phyloP scores from a whole-genome alignment of 37 sponge, comb jelly and placozoan species.

The Amphimedon queenslandica region DNA sequence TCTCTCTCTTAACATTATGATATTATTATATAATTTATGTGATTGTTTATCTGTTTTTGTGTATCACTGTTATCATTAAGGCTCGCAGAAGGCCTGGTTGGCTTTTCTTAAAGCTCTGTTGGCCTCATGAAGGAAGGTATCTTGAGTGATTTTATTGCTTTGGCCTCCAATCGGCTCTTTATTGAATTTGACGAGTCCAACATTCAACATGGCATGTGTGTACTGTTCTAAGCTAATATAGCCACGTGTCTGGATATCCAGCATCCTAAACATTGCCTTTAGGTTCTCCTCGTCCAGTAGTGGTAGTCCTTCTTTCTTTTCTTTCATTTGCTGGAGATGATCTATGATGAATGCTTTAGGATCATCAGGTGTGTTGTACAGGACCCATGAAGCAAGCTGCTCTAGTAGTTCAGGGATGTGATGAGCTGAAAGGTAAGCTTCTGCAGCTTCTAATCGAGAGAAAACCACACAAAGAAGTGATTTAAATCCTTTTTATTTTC shows the following conservation, averaged over 20 bases:
- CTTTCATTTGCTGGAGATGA: conserved; percentile 61
- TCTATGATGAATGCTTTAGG: conserved; percentile 71
- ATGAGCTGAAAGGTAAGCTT: conserved; percentile 78
- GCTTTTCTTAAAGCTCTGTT: conserved; percentile 48
- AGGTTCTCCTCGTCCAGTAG: conserved; percentile 82
- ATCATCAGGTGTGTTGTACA: conserved; percentile 77
- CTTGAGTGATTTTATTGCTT: conserved; percentile 52
- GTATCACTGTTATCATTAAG: background rate
- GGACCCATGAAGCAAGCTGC: conserved; percentile 75
- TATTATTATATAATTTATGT: background rate
- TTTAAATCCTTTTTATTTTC: background rate
- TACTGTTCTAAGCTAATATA: conserved; percentile 78
- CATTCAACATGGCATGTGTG: conserved; percentile 62
- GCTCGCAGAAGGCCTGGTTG: conserved; percentile 26
- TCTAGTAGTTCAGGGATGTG: conserved; percentile 78
- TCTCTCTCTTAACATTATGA: background rate
- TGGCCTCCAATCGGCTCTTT: conserved; percentile 52
- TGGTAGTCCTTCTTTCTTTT: conserved; percentile 46
- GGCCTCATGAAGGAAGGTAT: conserved; percentile 71
- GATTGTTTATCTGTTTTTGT: background rate
- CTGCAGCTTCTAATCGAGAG: too few species aligned
- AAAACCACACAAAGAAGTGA: too few species aligned
- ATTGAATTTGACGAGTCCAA: conserved; percentile 65
- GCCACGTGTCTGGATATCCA: conserved; percentile 82
- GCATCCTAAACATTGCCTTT: conserved; percentile 76